A percentile compares a stretch with the other conserved stretches of the same genome.
Evolutionary conservation across 2,888 invertebrate genomes (phyloP).

Genomic region (Drosophila parthenogenetica): DNA sequence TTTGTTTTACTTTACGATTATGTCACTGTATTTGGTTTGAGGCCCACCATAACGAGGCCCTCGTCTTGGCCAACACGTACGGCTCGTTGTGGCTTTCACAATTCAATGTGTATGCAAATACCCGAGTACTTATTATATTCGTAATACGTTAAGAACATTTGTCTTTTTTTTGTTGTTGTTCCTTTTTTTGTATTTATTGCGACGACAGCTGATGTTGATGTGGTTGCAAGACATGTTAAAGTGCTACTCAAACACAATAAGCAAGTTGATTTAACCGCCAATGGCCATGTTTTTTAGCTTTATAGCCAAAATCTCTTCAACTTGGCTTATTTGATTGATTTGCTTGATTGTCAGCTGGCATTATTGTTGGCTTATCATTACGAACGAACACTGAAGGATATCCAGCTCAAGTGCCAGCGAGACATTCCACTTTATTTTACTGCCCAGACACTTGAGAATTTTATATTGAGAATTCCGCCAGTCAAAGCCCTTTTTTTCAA

Average conservation of each 20-base stretch:
- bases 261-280: slow-evolving; percentile 19
- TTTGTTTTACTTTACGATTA: slow-evolving; percentile 72
- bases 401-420: slow-evolving; percentile 27
- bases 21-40: slow-evolving; percentile 42
- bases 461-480: slow-evolving; percentile 11
- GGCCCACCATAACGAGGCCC: slow-evolving; percentile 52
- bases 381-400: slow-evolving; percentile 12
- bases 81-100: slow-evolving; percentile 65
- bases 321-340: slow-evolving; percentile 65
- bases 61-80: background rate
- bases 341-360: slow-evolving; percentile 44
- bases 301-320: slow-evolving; percentile 19
- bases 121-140: slow-evolving; percentile 3
- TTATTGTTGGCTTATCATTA: slow-evolving; percentile 73
- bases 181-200: slow-evolving; percentile 22
- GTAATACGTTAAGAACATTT: slow-evolving; percentile 27
- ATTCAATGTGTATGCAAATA: slow-evolving; percentile 72
- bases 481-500: background rate
- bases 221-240: slow-evolving; percentile 49
- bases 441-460: slow-evolving; percentile 20
- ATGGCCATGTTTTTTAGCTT: slow-evolving; percentile 19
- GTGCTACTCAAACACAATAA: slow-evolving; percentile 61
- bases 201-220: slow-evolving; percentile 64
- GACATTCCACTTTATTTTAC: slow-evolving; percentile 20
- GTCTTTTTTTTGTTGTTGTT: slow-evolving; percentile 14